Base-by-base conservation (phyloP, 2,888 invertebrate genomes). In the Drosophila mercatorum region DNA sequence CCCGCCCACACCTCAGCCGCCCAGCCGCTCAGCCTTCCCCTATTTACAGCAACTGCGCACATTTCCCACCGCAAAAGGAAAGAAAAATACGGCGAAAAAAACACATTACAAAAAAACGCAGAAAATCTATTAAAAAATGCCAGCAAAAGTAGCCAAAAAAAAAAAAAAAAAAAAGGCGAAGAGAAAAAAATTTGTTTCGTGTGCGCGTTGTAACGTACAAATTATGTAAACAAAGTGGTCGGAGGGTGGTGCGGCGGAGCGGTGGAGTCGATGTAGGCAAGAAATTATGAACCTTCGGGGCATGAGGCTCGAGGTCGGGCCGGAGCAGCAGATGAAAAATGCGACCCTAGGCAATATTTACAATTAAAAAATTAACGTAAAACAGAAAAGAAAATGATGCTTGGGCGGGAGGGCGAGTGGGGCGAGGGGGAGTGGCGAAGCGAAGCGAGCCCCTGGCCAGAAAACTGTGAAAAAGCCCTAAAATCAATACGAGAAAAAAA, bases 281-380 rank as follows among this genome's bases (percentile, higher is more conserved):
- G 74, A 88, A 84, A 84, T 88, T 85, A 84, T 88, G 88, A 81
- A 73, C 84, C 83, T 79, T 81, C 65, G 63, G 85, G 85, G 78
- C 46, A 59, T 78, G 57, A 28, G 49, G 55, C 49, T 65, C 56
- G 53, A 63, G 60, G 46, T 59, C 64, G 52, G 43, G 28, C 22
- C 26, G n/a, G 11, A 44, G 55, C 70, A 69, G 74, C 88, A 88
- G 80, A 86, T 86, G 85, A 88, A 83, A 86, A 88, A 86, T 88
- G 76, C 84, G 79, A 88, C 87, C 89, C 81, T 75, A 75, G 87
- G 87, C 89, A 85, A 89, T 89, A 85, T 88, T 89, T 87, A 88
- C 87, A 88, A 88, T 89, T 89, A 88, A 88, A 89, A 87, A 88
- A 89, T 88, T 88, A 88, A 86, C 88, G 88, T 88, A 88, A 86